Evolutionary conservation across 2,113 vertebrate genomes (phyloP).

Genomic region (Gnathonemus echidnorhynchus): DNA sequence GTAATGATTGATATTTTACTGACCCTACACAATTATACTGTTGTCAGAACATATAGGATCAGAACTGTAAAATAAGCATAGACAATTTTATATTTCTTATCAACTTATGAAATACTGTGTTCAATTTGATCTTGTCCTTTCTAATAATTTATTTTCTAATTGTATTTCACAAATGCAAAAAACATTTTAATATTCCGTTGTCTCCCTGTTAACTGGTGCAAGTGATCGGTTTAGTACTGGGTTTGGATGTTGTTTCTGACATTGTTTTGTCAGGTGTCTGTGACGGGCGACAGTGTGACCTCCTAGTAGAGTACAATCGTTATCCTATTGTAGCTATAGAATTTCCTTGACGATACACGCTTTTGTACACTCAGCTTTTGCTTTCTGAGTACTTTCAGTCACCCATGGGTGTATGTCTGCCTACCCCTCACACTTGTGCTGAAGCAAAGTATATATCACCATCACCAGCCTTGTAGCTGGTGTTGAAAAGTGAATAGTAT

Average conservation of each 20-base stretch:
- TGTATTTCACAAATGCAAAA: neutral
- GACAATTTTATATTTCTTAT: neutral
- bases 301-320: neutral
- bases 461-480: neutral
- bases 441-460: no score
- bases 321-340: neutral
- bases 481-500: neutral
- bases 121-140: neutral
- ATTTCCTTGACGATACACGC: neutral
- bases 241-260: neutral
- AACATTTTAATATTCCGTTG: neutral
- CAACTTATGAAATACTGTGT: neutral
- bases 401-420: neutral
- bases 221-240: neutral
- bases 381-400: neutral
- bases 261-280: neutral
- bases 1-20: neutral
- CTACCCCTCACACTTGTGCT: neutral
- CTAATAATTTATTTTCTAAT: neutral
- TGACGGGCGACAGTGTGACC: neutral
- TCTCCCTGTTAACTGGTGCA: neutral
- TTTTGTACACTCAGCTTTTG: neutral
- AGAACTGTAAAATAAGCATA: neutral
- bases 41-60: neutral
- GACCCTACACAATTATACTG: neutral